Percentiles rank a stretch among this genome's conserved stretches.
Evolutionary conservation across 1,140 invertebrate genomes (phyloP).

Genomic region (Diabrotica undecimpunctata): DNA sequence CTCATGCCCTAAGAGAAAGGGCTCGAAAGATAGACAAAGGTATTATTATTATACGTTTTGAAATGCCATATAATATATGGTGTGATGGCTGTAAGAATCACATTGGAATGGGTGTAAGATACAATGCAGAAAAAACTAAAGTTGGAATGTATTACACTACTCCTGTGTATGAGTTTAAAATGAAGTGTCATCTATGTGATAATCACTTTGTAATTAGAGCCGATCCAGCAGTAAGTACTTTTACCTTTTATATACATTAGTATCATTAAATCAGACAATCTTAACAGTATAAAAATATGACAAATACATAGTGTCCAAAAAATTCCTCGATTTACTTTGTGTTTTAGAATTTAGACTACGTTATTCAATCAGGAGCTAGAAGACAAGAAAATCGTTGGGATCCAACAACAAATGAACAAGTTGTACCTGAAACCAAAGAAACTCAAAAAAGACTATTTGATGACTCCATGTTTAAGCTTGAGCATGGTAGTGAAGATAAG

Average conservation of each 20-base stretch:
- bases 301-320: no score
- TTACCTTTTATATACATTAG: background rate
- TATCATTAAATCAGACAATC: no score
- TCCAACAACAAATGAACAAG: conserved; percentile 92
- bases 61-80: conserved; percentile 99
- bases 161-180: conserved; percentile 95
- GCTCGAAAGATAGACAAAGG: conserved; percentile 92
- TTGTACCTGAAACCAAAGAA: conserved; percentile 86
- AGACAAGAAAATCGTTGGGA: conserved; percentile 98
- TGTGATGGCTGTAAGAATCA: conserved; percentile 97
- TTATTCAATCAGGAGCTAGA: conserved; percentile 89
- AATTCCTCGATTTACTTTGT: conserved; percentile 37
- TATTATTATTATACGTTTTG: conserved; percentile 97
- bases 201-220: conserved; percentile 99
- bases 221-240: conserved; percentile 82
- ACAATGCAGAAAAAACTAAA: conserved; percentile 99
- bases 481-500: conserved; percentile 83
- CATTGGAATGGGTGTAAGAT: conserved; percentile 98
- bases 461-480: conserved; percentile 95
- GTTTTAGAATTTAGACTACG: conserved; percentile 91
- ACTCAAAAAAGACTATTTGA: conserved; percentile 81
- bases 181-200: conserved; percentile 98
- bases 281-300: no score
- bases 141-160: conserved; percentile 98
- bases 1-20: conserved; percentile 92